Conservation (phyloP, 2,797 vertebrate genomes). For the Adelosebastes latens region DNA sequence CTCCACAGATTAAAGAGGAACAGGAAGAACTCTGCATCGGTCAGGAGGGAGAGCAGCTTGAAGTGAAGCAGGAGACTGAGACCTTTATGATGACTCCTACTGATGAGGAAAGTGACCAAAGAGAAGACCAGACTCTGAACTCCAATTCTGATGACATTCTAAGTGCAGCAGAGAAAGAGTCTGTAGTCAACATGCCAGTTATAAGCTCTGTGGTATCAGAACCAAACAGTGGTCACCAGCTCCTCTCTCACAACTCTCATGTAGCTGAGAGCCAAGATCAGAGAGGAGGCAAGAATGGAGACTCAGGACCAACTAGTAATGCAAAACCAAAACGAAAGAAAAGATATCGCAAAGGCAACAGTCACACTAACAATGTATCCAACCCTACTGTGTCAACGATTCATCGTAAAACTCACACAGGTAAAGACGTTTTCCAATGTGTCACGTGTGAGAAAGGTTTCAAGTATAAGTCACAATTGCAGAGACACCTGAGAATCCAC, state of each 20-base stretch:
- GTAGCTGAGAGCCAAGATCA: not conserved
- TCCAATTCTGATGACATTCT: not conserved
- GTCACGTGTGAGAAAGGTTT: not conserved
- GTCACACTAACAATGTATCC: not conserved
- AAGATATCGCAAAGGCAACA: not conserved
- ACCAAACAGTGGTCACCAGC: not conserved
- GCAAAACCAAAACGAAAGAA: not conserved
- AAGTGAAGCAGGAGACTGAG: not conserved
- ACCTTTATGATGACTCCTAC: not conserved
- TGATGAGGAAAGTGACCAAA: not conserved
- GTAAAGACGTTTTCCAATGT: not conserved
- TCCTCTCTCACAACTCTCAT: not conserved
- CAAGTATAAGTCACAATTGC: not conserved
- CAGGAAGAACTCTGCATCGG: not conserved
- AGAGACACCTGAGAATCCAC: not conserved
- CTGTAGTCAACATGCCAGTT: not conserved
- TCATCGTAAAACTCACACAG: fast-evolving
- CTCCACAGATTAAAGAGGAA: not conserved
- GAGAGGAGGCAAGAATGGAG: not conserved
- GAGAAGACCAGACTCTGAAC: not conserved
- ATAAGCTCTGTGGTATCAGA: not conserved
- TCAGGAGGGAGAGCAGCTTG: not conserved
- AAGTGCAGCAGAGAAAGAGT: not conserved
- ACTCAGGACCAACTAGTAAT: not conserved
- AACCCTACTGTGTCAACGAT: not conserved